phyloP scores from a whole-genome alignment of 2,113 vertebrate genomes.

The Saguinus imperator region DNA sequence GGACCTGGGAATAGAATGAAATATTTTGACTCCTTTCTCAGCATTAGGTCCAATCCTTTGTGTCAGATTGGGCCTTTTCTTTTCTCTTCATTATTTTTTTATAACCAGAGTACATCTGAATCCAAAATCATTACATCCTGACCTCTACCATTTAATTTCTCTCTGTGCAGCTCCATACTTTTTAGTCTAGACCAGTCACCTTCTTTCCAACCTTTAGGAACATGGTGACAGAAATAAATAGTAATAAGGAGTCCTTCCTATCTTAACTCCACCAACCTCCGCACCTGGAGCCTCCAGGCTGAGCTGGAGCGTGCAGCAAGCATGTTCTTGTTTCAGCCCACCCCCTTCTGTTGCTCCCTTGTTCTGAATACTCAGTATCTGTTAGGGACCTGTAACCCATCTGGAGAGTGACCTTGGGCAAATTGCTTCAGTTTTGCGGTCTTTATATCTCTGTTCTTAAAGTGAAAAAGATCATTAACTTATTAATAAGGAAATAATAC shows the following conservation, averaged over 20 bases:
- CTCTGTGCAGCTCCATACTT: background rate
- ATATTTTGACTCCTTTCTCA: background rate
- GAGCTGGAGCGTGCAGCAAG: too few relatives aligned
- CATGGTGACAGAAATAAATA: background rate
- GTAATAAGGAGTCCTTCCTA: background rate
- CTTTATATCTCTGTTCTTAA: background rate
- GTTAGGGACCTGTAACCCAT: background rate
- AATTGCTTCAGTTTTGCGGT: background rate
- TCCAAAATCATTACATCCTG: background rate
- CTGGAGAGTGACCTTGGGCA: background rate
- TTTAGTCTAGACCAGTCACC: background rate
- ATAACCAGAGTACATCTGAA: background rate
- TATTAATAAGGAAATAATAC: constrained; percentile 35
- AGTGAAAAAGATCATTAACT: constrained; percentile 34
- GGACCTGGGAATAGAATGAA: background rate
- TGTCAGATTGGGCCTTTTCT: background rate
- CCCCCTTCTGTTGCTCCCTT: accelerated
- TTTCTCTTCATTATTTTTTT: background rate
- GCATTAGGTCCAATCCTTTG: background rate
- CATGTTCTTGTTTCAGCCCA: background rate
- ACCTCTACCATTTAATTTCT: background rate
- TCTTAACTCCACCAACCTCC: background rate
- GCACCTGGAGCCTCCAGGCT: background rate
- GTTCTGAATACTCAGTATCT: background rate
- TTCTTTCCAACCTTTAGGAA: background rate